Base-by-base conservation (phyloP, 2,797 vertebrate genomes). In the Babyrousa celebensis region DNA sequence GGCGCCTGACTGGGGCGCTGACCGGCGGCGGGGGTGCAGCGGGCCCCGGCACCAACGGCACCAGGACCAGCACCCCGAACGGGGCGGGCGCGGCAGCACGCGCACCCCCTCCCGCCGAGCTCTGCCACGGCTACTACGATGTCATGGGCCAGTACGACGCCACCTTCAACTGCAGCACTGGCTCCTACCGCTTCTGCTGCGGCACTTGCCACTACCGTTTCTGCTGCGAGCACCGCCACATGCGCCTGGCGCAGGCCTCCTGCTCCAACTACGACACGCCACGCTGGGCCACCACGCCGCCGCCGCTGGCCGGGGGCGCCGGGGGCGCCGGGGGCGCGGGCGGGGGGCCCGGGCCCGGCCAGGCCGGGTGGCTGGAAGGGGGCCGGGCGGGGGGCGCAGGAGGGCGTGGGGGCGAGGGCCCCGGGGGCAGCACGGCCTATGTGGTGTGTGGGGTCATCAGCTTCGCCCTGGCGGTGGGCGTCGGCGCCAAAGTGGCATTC, bases 191-290 rank as follows among this genome's bases (percentile, higher is more conserved):
- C 95, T 99, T 98, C 98, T 99, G 99, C 98, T 99, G 99, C 25
- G 99, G 99, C 56, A 99, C 99, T 3, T 99, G 99, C 97, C 99
- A 99, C 95, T 99, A 99, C 95, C 99, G 99, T 87, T 99, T 99
- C 98, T 99, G 99, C 99, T 99, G 99, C 92, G 99, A 99, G 29
- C 99, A 99, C 23, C 99, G 98, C 3, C 98, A 96, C 86, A 99
- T 99, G 80, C 99, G 99, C 29, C 98, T 99, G 97, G 99, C 99
- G 23, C 99, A 99, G 98, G 98, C 99, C 17, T 98, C 79, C 97
- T 99, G 99, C 97, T 99, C 98, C 85, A 99, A 99, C 98, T 99
- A 99, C 85, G 98, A 99, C 97, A 99, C 99, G 16, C 99, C 99
- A 6, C 98, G 99, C 97, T 99, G 99, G 99, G 99, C 99, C 98